These are phyloP conservation scores for Verasper variegatus DNA, from an alignment of 2,113 vertebrate species.

Conservation along the genomic window DNA sequence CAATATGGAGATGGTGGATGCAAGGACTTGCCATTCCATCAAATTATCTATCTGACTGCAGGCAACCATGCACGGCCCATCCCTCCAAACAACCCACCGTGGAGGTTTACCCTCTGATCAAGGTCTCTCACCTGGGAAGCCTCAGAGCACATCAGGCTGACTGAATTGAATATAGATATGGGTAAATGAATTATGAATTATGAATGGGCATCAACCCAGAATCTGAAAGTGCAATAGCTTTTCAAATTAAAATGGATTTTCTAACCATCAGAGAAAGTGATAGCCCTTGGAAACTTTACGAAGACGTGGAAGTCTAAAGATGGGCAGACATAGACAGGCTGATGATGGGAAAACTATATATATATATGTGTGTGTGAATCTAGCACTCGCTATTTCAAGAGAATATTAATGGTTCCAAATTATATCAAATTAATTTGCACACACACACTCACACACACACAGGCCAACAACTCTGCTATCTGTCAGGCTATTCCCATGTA, in stretches of 20 bases:
- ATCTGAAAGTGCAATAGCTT: conserved; percentile 68
- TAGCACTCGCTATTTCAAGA: background rate
- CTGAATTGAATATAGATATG: conserved; percentile 69
- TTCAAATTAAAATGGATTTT: conserved; percentile 71
- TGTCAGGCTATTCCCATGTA: conserved; percentile 52
- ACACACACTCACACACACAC: background rate
- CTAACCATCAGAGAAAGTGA: conserved; percentile 30
- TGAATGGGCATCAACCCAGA: conserved; percentile 77
- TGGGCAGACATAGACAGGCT: background rate
- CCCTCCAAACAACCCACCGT: conserved; percentile 30
- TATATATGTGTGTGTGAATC: background rate
- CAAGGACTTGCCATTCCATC: conserved; percentile 23
- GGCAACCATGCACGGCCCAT: conserved; percentile 26
- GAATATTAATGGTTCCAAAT: too few species aligned
- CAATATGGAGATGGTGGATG: conserved; percentile 8
- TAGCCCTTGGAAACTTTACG: conserved; percentile 30
- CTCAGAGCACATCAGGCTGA: conserved; percentile 48
- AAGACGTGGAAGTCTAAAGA: background rate
- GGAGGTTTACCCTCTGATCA: conserved; percentile 69
- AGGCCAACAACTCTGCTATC: conserved; percentile 27
- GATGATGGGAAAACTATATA: background rate
- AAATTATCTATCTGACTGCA: conserved; percentile 44
- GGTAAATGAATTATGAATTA: conserved; percentile 82
- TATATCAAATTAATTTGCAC: background rate
- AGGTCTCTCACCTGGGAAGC: conserved; percentile 74